Evolutionary conservation across 2,797 vertebrate genomes (phyloP), one percentile per base, ranked within the genome.

Genomic region (Chaenodraco wilsoni): DNA sequence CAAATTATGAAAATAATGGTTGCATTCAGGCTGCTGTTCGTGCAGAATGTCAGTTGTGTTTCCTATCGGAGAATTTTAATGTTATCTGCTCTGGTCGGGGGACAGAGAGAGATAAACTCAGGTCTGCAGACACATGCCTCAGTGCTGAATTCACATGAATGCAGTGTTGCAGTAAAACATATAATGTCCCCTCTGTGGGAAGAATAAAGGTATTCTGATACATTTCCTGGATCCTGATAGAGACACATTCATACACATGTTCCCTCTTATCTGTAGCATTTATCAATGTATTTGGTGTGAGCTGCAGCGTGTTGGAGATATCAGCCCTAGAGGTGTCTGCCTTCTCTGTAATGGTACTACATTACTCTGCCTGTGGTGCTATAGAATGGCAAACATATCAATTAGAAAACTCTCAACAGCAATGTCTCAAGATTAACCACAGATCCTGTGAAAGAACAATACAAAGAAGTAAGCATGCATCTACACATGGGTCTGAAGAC

Each of bases 11-110:
- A 52, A 23, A 11, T 14, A 37, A 23, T 0, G 0, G 27, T 9
- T 58, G 65, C 58, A 50, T 21, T 63, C 8, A 37, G 54, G 58
- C 33, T 58, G 0, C 48, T 60, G 7, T 23, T 58, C 54, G 7
- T 51, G 31, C 17, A 56, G 51, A 15, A 43, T 49, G 19, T 72
- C 63, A 55, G 58, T 2, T 13, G 31, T 57, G 16, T 52, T 65
- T 67, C 23, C 14, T 73, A 48, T 61, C 58, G 45, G 9, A 76
- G 48, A 46, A 51, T 50, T 60, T 67, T 50, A 17, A 62, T 61
- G 37, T 64, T 67, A 55, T 71, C 66, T 71, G 8, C 0, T 61
- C 44, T 41, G 11, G 57, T 37, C 13, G 33, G 48, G 50, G 60
- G 51, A 48, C 8, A 52, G 40, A 43, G 13, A 46, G 13, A 55